phyloP scores from a whole-genome alignment of 2,888 invertebrate genomes.

The Leptura quadrifasciata region DNA sequence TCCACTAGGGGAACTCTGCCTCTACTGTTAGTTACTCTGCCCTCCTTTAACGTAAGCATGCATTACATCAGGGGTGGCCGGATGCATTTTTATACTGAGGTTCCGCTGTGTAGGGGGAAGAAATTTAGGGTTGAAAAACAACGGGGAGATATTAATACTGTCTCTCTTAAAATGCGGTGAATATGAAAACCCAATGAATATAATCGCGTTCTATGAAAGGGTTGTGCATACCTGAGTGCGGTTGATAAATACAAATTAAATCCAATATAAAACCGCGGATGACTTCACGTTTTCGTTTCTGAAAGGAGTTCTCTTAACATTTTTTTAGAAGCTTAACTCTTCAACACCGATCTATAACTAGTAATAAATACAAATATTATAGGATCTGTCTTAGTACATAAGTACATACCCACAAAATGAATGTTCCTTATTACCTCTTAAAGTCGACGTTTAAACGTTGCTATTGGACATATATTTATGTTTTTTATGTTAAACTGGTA shows the following conservation, averaged over 20 bases:
- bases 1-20: conserved; percentile 34
- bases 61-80: conserved; percentile 48
- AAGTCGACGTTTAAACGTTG: too few species aligned
- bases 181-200: conserved; percentile 57
- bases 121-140: conserved; percentile 49
- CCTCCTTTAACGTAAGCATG: conserved; percentile 49
- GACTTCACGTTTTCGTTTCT: neutral
- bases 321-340: too few species aligned
- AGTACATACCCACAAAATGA: too few species aligned
- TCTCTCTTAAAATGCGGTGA: conserved; percentile 56
- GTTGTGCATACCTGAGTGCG: conserved; percentile 54
- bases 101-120: conserved; percentile 46
- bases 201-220: conserved; percentile 51
- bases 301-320: too few species aligned
- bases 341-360: too few species aligned
- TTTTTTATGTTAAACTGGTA: too few species aligned
- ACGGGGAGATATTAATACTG: conserved; percentile 56
- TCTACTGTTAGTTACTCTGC: conserved; percentile 29
- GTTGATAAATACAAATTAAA: conserved; percentile 51
- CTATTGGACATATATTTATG: too few species aligned
- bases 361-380: too few species aligned
- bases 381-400: too few species aligned
- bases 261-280: conserved; percentile 46
- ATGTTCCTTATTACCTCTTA: too few species aligned
- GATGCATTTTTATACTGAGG: conserved; percentile 54